Evolutionary conservation across 2,888 invertebrate genomes (phyloP), one percentile per base, ranked within the genome.

Genomic region (Cancer borealis): DNA sequence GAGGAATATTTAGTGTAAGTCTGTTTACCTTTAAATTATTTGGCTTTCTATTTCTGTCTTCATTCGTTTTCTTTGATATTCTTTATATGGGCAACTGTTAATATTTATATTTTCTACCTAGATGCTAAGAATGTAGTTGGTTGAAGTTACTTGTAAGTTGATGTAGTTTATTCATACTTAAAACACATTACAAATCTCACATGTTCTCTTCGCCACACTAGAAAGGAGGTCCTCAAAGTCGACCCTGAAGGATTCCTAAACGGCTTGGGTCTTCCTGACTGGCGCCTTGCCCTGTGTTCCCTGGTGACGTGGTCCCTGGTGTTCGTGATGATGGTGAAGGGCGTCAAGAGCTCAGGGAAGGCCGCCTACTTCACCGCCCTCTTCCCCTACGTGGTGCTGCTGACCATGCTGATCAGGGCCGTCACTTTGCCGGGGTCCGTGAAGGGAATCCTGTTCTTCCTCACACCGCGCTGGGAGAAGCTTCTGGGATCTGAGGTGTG

Each of bases 381-480:
- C 8, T 95, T 96, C 73, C 95, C 96, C 14, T 96, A 96, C 93
- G 26, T 96, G 8, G 97, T 98, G 92, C 97, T 98, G 96, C 97
- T 98, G 94, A 97, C 97, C 54, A 97, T 98, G 88, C 97, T 98
- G n/a, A 97, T 98, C 92, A 97, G 97, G 92, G 97, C 97, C 0
- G 96, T 97, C 0, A 97, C 97, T 0, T 96, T 98, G 92, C 97
- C 98, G 0, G 98, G 98, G 0, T 98, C 98, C 17, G 97, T 96
- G 3, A 97, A 97, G 54, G 98, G 98, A 0, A 98, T 98, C 92
- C 96, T 97, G 79, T 98, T 98, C 97, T 98, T 98, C 96, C 97
- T 98, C 93, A 97, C 97, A 93, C 98, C 98, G 0, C 97, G 98
- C 95, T 98, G 98, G 98, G 97, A 97, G 0, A 98, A 98, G 96